A percentile compares a stretch with the other conserved stretches of the same genome.
phyloP scores from a whole-genome alignment of 2,797 vertebrate genomes.

The Microchirus variegatus region DNA sequence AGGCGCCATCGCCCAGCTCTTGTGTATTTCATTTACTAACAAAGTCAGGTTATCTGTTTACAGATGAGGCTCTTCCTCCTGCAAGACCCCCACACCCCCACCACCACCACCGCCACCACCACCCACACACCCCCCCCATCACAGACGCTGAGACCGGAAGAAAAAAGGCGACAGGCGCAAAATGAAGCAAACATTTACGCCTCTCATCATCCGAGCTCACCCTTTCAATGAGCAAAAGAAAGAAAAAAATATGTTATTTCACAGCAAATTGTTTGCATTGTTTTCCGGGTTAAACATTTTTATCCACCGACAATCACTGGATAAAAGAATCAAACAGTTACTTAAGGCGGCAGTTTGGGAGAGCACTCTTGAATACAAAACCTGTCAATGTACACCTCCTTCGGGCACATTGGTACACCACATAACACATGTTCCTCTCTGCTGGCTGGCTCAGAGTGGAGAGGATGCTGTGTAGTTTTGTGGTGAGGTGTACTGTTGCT shows the following conservation, averaged over 20 bases:
- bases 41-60: slow-evolving; percentile 79
- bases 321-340: slow-evolving; percentile 19
- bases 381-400: slow-evolving; percentile 67
- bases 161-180: slow-evolving; percentile 21
- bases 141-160: slow-evolving; percentile 36
- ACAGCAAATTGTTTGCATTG: not conserved
- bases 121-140: slow-evolving; percentile 53
- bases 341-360: slow-evolving; percentile 55
- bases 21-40: slow-evolving; percentile 83
- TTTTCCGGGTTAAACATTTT: slow-evolving; percentile 11
- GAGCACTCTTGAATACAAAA: slow-evolving; percentile 48
- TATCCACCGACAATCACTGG: not conserved
- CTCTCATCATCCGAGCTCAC: slow-evolving; percentile 21
- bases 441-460: slow-evolving; percentile 57
- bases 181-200: slow-evolving; percentile 10
- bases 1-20: slow-evolving; percentile 69
- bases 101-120: slow-evolving; percentile 48
- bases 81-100: slow-evolving; percentile 55
- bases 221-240: slow-evolving; percentile 3
- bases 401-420: slow-evolving; percentile 71
- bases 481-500: slow-evolving; percentile 80
- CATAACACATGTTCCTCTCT: slow-evolving; percentile 77
- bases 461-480: slow-evolving; percentile 73
- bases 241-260: not conserved
- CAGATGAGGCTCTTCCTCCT: slow-evolving; percentile 68